Evolutionary conservation across 2,888 invertebrate genomes (phyloP), one percentile per base, ranked within the genome.

Genomic region (Leucophora obtusa): DNA sequence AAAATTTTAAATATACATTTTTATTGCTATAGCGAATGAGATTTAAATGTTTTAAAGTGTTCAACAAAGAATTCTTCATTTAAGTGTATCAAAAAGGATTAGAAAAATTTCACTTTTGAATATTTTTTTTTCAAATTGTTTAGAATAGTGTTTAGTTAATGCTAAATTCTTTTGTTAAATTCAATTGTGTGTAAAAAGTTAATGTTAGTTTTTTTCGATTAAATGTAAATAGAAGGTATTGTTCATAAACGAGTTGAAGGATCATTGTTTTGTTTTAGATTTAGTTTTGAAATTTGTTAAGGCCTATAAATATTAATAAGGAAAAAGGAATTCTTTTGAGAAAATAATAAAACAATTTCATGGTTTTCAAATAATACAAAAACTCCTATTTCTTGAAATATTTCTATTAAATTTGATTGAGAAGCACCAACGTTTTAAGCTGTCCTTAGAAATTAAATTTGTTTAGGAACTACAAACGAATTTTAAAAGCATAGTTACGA

Each of bases 181-280:
- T 50, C 70, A 77, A 81, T 73, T 81, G 76, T 81, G 77, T 69
- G 81, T 81, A 53, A 65, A 73, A 81, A 81, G 81, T 81, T 81
- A 77, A 77, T 73, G 66, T 81, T 69, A 68, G 47, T 63, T 56
- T 56, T 70, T 56, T 70, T 56, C 50, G 60, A 51, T 65, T 58
- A 18, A 79, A 79, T 74, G 74, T 74, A 70, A 62, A 79, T 71
- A 65, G 24, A 11, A 33, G 7, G 7, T 15, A 69, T 80, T 76
- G 66, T 72, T 72, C 24, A 18, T 35, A 62, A 68, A 75, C 50
- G 60, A 71, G 33, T 62, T 66, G 35, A 6, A 24, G n/a, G 11
- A 1, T 17, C n/a, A 60, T 65, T 70, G 21, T 35, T 9, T 68
- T 38, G 0, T 24, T n/a, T 8, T 18, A 2, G 9, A 21, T 53